Conservation (phyloP, 2,797 vertebrate genomes). For the Denticeps clupeoides region DNA sequence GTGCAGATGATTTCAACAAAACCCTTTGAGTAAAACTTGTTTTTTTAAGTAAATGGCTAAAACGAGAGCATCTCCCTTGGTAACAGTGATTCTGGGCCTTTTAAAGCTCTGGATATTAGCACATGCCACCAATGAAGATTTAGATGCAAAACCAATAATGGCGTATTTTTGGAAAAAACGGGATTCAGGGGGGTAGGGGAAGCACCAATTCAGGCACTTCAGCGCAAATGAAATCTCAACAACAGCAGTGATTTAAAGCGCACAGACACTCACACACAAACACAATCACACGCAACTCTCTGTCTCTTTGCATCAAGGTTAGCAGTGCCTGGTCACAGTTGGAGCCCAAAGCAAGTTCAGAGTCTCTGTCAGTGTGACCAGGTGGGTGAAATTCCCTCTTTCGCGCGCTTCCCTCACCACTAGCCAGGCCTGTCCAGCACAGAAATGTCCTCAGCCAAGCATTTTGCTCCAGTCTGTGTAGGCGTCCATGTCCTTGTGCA, state of each 20-base stretch:
- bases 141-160: constrained; percentile 75
- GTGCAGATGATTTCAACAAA: constrained; percentile 45
- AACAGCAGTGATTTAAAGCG: constrained; percentile 54
- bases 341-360: neutral
- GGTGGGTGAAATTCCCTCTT: too few species aligned
- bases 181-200: constrained; percentile 54
- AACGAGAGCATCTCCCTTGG: constrained; percentile 60
- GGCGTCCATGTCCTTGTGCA: constrained; percentile 77
- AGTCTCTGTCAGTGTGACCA: neutral
- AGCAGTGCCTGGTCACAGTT: constrained; percentile 56
- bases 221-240: constrained; percentile 86
- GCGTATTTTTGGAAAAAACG: constrained; percentile 24
- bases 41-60: constrained; percentile 67
- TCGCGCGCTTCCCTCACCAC: too few species aligned
- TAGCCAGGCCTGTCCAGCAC: too few species aligned
- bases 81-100: constrained; percentile 64
- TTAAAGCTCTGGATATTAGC: constrained; percentile 98
- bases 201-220: constrained; percentile 98
- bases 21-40: constrained; percentile 59
- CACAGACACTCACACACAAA: neutral
- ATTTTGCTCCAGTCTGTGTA: constrained; percentile 83
- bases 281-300: neutral
- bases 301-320: constrained; percentile 52
- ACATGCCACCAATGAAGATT: constrained; percentile 85
- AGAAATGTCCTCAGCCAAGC: constrained; percentile 73